Percentiles rank a stretch among this genome's conserved stretches.
Evolutionary conservation across 2,113 vertebrate species (phyloP).

Genomic region (Oreochromis spilurus): DNA sequence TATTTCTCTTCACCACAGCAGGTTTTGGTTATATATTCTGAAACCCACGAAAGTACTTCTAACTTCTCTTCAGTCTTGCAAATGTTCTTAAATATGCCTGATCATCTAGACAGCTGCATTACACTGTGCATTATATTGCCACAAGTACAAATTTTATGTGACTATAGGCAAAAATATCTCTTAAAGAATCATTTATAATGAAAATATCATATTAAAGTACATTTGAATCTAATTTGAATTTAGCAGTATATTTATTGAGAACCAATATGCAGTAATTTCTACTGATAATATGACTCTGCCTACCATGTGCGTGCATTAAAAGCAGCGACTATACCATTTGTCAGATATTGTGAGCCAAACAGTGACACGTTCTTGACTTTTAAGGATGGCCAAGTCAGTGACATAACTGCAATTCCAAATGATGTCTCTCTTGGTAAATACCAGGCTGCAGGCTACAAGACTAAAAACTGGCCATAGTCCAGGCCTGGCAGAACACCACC

Average conservation of each 20-base stretch:
- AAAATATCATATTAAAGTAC: neutral
- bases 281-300: neutral
- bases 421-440: neutral
- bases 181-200: neutral
- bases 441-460: neutral
- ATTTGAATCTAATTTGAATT: neutral
- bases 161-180: neutral
- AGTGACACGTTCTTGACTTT: neutral
- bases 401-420: neutral
- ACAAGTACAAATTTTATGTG: neutral
- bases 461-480: neutral
- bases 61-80: neutral
- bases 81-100: neutral
- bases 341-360: neutral
- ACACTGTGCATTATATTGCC: neutral
- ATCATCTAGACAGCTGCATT: neutral
- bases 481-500: neutral
- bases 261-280: neutral
- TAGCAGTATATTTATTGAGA: neutral
- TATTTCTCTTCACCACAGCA: neutral
- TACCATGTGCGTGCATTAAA: neutral
- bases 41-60: neutral
- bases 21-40: neutral
- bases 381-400: neutral
- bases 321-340: neutral